Percentiles rank a stretch among this genome's conserved stretches.
phyloP scores from a whole-genome alignment of 2,113 vertebrate genomes.

The Argyrosomus japonicus region DNA sequence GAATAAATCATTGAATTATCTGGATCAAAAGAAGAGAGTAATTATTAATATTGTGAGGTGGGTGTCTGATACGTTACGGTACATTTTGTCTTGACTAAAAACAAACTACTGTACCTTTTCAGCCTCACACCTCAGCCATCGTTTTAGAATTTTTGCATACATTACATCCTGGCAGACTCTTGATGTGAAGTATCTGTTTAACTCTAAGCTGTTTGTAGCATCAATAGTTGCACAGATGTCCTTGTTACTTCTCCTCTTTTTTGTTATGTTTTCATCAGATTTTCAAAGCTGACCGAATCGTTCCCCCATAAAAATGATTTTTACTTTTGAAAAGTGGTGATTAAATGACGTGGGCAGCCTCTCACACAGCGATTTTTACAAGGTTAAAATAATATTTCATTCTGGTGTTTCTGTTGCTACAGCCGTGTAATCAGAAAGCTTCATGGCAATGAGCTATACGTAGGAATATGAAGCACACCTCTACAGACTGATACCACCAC shows the following conservation, averaged over 20 bases:
- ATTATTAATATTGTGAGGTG: background rate
- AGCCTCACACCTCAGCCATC: constrained; percentile 5
- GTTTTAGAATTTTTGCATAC: background rate
- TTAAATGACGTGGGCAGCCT: background rate
- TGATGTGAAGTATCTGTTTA: background rate
- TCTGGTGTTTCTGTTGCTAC: background rate
- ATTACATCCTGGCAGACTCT: background rate
- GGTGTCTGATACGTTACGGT: background rate
- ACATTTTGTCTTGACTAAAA: background rate
- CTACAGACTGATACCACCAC: background rate
- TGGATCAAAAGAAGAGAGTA: constrained; percentile 1
- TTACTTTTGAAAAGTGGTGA: constrained; percentile 17
- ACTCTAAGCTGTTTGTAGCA: background rate
- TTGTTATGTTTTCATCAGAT: background rate
- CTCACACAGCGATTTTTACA: background rate
- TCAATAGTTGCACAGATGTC: background rate
- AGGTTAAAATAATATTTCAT: background rate
- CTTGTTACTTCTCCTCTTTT: background rate
- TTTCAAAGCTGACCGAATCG: background rate
- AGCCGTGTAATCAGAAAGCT: background rate
- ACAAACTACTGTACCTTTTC: background rate
- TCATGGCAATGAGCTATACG: background rate
- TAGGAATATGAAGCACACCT: background rate
- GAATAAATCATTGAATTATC: constrained; percentile 10
- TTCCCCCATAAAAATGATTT: background rate